Base-by-base conservation (phyloP, 2,797 vertebrate genomes). In the Sebastes cheni region DNA sequence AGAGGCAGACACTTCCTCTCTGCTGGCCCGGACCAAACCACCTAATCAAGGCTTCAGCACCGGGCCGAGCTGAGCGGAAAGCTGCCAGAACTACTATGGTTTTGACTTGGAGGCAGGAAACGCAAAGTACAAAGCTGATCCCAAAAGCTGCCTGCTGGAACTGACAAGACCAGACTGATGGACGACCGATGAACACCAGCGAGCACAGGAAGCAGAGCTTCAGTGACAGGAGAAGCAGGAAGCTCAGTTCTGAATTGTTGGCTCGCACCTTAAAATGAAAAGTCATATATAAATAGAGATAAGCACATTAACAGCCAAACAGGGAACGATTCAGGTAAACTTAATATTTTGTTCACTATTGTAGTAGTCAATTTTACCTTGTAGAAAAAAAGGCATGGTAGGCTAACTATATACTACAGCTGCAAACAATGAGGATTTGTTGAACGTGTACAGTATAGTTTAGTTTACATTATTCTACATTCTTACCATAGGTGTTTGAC, bases 171-270 rank as follows among this genome's bases (percentile, higher is more conserved):
- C 88, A 90, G 56, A 70, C 77, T 52, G 61, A 54, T 20, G 93
- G 93, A 32, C 60, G 89, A 4, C 93, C 93, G 18, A 94, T 94
- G 72, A 94, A 95, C 32, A 93, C 84, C 72, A 95, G 72, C 0
- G 93, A 92, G 77, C 93, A 95, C 76, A 95, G 81, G 79, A 94
- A 95, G 85, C 94, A 94, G 77, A 94, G 88, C 72, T 93, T 93
- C 39, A 95, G 79, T 0, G 93, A 94, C 72, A 94, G n/a, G 11
- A 95, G 92, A 13, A 94, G 79, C 79, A 94, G 80, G 85, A 94
- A 94, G 81, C 94, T 94, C 65, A 95, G 75, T 36, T 95, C 95
- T 11, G 93, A 95, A 65, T 95, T 95, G 83, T 95, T 95, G 58
- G 94, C 94, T 50, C 92, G 84, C 1, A 94, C 94, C 80, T 94